Evolutionary conservation across 2,113 vertebrate genomes (phyloP).

Genomic region (Panurus biarmicus): DNA sequence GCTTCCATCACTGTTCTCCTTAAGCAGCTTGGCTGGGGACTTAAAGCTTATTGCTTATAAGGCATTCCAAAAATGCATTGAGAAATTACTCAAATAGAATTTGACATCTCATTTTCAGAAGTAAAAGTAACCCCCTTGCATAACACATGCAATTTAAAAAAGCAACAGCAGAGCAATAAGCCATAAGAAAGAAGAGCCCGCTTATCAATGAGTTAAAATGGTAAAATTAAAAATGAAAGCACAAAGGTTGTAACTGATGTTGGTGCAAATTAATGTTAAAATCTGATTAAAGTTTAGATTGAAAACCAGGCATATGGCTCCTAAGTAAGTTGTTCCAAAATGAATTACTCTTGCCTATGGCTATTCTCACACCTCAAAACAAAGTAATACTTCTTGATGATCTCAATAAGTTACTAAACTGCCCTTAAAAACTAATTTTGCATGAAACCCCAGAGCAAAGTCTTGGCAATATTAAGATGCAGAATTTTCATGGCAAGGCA

Average conservation of each 20-base stretch:
- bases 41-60: slow-evolving; percentile 15
- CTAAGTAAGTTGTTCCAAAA: slow-evolving; percentile 68
- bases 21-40: slow-evolving; percentile 32
- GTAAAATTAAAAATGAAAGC: slow-evolving; percentile 41
- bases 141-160: slow-evolving; percentile 1
- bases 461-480: slow-evolving; percentile 73
- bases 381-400: slow-evolving; percentile 77
- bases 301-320: slow-evolving; percentile 59
- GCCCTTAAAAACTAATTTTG: slow-evolving; percentile 81
- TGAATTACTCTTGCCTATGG: slow-evolving; percentile 72
- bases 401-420: slow-evolving; percentile 81
- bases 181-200: neutral
- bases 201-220: slow-evolving; percentile 26
- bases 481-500: slow-evolving; percentile 72
- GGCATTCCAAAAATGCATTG: neutral
- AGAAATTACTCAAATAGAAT: slow-evolving; percentile 13
- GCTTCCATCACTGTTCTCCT: slow-evolving; percentile 28
- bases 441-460: slow-evolving; percentile 75
- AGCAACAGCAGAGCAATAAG: slow-evolving; percentile 22
- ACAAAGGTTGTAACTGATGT: slow-evolving; percentile 19
- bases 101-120: slow-evolving; percentile 22
- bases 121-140: neutral
- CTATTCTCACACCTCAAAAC: slow-evolving; percentile 75
- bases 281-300: slow-evolving; percentile 73
- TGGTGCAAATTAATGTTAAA: slow-evolving; percentile 55